Evolutionary conservation across 2,888 invertebrate species (phyloP), one percentile per base, ranked within the genome.

Genomic region (Drosophila rellima): DNA sequence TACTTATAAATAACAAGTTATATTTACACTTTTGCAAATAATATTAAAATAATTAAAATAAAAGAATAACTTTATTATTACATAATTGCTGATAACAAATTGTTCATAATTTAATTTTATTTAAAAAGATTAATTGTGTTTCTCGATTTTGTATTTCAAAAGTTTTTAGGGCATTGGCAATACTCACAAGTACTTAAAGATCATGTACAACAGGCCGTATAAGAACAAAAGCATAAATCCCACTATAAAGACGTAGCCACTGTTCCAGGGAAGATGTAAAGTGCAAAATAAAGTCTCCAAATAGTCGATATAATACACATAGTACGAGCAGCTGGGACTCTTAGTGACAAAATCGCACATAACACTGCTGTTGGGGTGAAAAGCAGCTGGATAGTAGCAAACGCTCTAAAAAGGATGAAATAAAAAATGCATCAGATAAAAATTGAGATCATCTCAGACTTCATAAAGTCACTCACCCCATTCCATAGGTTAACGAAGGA

Each of bases 131-230:
- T 26, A 1, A 1, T 26, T 3, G 1, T 3, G 26, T 26, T 31
- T 26, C 11, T 3, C 2, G 11, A 31, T 13, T 3, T 20, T 13
- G 4, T 3, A 8, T 8, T 20, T 6, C 4, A 6, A 42, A 0
- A 17, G 11, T 31, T 29, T 1, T 1, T 20, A 1, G 8, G 2
- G 5, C 4, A 11, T 17, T 2, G 18, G 3, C 1, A 4, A 20
- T 33, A 76, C 76, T 73, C 29, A 76, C 76, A 76, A 76, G 20
- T 76, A 73, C 13, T 63, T 69, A 2, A 45, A 13, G 6, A 66
- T 47, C 55, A 72, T 17, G 31, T 57, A 66, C 8, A 66, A 11
- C 1, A 50, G 0, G 1, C 11, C 33, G n/a, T 26, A 62, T 0
- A 37, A 5, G n/a, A 40, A 40, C 10, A 67, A 0, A 0, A 67